phyloP scores from a whole-genome alignment of 2,888 invertebrate species.

The Monochamus alternatus region DNA sequence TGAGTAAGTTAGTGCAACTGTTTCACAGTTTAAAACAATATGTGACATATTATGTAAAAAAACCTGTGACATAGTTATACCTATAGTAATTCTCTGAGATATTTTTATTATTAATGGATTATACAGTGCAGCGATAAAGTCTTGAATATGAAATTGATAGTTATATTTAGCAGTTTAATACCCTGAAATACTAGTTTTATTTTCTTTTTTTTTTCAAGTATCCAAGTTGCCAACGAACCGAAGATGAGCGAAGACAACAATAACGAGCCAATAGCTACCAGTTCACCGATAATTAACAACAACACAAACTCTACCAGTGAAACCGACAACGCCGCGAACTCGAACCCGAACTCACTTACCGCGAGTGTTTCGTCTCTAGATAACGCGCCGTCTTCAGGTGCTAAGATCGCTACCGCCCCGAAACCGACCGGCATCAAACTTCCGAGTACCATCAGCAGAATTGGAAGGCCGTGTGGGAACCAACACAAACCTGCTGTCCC shows the following conservation, averaged over 20 bases:
- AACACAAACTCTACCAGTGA: background rate
- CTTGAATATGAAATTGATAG: too few species aligned
- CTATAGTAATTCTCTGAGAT: too few species aligned
- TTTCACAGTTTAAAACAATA: too few species aligned
- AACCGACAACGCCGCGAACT: background rate
- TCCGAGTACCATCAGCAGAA: constrained; percentile 77
- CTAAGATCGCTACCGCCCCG: constrained; percentile 35
- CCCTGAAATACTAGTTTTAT: background rate
- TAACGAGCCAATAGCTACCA: constrained; percentile 15
- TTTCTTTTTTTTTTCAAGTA: constrained; percentile 9
- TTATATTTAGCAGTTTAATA: too few species aligned
- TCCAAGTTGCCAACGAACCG: constrained; percentile 12
- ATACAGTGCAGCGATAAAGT: too few species aligned
- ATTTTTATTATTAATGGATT: too few species aligned
- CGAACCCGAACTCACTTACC: constrained; percentile 39
- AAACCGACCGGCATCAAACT: constrained; percentile 60
- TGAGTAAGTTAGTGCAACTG: too few species aligned
- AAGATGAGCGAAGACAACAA: constrained; percentile 32
- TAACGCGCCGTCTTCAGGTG: constrained; percentile 43
- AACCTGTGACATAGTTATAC: background rate
- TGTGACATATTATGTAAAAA: too few species aligned
- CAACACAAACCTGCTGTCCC: constrained; percentile 81
- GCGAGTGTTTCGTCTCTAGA: constrained; percentile 50
- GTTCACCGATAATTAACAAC: background rate
- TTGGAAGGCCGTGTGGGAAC: constrained; percentile 78